Evolutionary conservation across 1,140 invertebrate genomes (phyloP).

Genomic region (Cyclina sinensis): DNA sequence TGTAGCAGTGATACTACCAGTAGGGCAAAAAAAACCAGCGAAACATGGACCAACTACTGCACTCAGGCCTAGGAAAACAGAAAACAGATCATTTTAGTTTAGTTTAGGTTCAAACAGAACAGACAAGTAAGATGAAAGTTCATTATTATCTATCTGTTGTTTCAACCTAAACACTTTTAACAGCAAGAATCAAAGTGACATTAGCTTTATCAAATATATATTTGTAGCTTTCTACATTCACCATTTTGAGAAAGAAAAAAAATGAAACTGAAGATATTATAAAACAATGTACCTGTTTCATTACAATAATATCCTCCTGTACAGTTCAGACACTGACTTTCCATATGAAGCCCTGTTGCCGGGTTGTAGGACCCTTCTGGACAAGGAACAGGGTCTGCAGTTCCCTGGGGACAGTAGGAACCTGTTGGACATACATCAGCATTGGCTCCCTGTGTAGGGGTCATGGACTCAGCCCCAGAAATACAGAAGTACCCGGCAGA

Average conservation of each 20-base stretch:
- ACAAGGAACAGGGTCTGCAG: slow-evolving; percentile 79
- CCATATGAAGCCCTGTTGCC: slow-evolving; percentile 63
- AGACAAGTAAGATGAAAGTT: too few species aligned
- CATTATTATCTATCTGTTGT: too few species aligned
- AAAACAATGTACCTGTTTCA: slow-evolving; percentile 74
- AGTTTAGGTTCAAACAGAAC: too few species aligned
- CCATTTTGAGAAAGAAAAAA: too few species aligned
- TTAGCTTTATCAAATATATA: too few species aligned
- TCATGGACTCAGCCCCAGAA: slow-evolving; percentile 77
- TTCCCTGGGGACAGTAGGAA: slow-evolving; percentile 79
- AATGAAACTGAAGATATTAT: too few species aligned
- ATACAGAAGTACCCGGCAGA: slow-evolving; percentile 83
- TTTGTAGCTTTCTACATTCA: too few species aligned
- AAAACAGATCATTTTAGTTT: neutral
- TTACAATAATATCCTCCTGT: slow-evolving; percentile 83
- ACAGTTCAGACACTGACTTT: slow-evolving; percentile 81
- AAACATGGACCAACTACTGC: slow-evolving; percentile 78
- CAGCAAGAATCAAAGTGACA: too few species aligned
- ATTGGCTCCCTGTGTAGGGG: slow-evolving; percentile 76
- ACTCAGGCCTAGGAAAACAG: slow-evolving; percentile 74
- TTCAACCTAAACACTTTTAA: too few species aligned
- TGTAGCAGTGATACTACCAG: slow-evolving; percentile 73
- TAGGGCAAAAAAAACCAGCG: slow-evolving; percentile 81
- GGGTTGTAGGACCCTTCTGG: slow-evolving; percentile 82
- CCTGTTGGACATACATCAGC: slow-evolving; percentile 82